A percentile compares a stretch with the other conserved stretches of the same genome.
phyloP scores from a whole-genome alignment of 2,113 vertebrate genomes.

The Athene noctua region DNA sequence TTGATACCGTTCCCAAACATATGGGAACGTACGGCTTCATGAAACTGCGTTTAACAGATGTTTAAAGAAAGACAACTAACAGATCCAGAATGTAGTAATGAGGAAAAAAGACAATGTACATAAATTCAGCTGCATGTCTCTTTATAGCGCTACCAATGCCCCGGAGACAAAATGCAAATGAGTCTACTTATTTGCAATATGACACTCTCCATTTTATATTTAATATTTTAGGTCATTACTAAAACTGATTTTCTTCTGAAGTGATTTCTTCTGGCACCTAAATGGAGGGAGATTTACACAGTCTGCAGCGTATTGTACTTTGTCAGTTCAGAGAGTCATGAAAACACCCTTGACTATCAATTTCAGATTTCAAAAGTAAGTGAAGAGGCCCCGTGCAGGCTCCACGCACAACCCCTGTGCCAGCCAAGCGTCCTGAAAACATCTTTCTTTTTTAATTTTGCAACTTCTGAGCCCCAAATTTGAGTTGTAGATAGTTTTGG shows the following conservation, averaged over 20 bases:
- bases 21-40: slow-evolving; percentile 72
- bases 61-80: slow-evolving; percentile 77
- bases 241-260: slow-evolving; percentile 64
- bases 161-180: slow-evolving; percentile 68
- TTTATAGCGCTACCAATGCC: slow-evolving; percentile 47
- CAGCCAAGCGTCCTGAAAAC: slow-evolving; percentile 40
- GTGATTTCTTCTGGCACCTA: slow-evolving; percentile 53
- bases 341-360: slow-evolving; percentile 8
- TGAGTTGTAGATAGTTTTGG: slow-evolving; percentile 69
- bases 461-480: slow-evolving; percentile 71
- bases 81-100: slow-evolving; percentile 71
- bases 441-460: slow-evolving; percentile 51
- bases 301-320: slow-evolving; percentile 28
- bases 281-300: slow-evolving; percentile 53
- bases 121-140: slow-evolving; percentile 60
- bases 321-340: slow-evolving; percentile 26
- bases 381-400: slow-evolving; percentile 32
- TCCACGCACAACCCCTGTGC: not conserved
- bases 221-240: slow-evolving; percentile 63
- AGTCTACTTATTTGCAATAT: slow-evolving; percentile 62
- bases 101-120: slow-evolving; percentile 69
- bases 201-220: slow-evolving; percentile 65
- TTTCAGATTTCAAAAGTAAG: slow-evolving; percentile 55
- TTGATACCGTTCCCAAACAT: slow-evolving; percentile 77
- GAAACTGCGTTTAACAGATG: slow-evolving; percentile 79